These are phyloP conservation scores for Subacronicta megacephala DNA, from an alignment of 2,888 invertebrate species.

Conservation along the genomic window DNA sequence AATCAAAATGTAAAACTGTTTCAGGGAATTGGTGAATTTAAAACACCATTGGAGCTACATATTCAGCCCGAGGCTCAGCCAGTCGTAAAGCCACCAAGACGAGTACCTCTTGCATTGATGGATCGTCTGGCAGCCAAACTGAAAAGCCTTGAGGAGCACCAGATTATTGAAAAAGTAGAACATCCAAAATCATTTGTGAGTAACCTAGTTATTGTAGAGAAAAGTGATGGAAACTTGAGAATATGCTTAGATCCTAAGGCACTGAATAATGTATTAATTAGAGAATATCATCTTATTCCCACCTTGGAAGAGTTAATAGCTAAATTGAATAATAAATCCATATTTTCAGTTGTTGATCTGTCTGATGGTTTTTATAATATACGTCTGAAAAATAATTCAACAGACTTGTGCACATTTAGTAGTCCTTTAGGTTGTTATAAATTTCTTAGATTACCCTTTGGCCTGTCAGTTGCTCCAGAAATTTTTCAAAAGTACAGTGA, in stretches of 20 bases:
- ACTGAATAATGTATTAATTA: background rate
- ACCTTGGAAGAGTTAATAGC: background rate
- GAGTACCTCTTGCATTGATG: slow-evolving; percentile 2
- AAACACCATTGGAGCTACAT: background rate
- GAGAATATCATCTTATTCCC: too few relatives aligned
- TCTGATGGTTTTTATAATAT: slow-evolving; percentile 50
- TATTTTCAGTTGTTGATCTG: slow-evolving; percentile 41
- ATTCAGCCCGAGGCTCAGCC: background rate
- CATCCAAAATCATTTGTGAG: slow-evolving; percentile 6
- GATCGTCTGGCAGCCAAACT: background rate
- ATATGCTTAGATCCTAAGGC: background rate
- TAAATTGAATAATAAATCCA: slow-evolving; percentile 36
- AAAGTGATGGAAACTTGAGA: slow-evolving; percentile 3
- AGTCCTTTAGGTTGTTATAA: slow-evolving; percentile 50
- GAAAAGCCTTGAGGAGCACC: background rate
- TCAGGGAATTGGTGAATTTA: slow-evolving; percentile 1
- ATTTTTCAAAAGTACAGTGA: slow-evolving; percentile 63
- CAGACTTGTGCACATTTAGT: slow-evolving; percentile 41
- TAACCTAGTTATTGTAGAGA: slow-evolving; percentile 1
- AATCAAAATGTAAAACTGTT: background rate
- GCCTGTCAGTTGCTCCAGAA: slow-evolving; percentile 62
- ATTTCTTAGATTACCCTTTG: slow-evolving; percentile 65
- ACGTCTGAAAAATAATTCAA: slow-evolving; percentile 26
- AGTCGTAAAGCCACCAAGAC: background rate
- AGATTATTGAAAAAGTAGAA: background rate